These are phyloP conservation scores for Sesamia inferens DNA, from an alignment of 2,888 invertebrate genomes.

Conservation along the genomic window DNA sequence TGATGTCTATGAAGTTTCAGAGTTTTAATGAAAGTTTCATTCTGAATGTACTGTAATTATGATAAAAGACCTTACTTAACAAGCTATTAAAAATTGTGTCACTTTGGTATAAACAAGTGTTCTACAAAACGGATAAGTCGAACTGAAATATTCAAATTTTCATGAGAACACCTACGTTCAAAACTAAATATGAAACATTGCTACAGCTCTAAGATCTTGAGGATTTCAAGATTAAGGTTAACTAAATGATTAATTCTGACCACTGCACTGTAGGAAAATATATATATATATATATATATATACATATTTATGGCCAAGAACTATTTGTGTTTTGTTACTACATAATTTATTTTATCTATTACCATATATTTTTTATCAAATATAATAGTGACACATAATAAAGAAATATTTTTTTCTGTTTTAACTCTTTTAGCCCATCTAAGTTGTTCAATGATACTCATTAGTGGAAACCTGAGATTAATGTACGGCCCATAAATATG, in stretches of 20 bases:
- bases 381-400: background rate
- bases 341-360: background rate
- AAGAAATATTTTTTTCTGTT: background rate
- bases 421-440: background rate
- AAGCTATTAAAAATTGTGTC: slow-evolving; percentile 6
- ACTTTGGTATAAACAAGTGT: slow-evolving; percentile 7
- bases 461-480: background rate
- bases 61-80: background rate
- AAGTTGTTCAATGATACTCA: background rate
- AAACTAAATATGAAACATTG: slow-evolving; percentile 9
- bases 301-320: background rate
- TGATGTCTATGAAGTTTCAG: background rate
- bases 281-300: background rate
- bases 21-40: slow-evolving; percentile 17
- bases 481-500: background rate
- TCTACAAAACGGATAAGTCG: background rate
- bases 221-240: slow-evolving; percentile 16
- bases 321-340: slow-evolving; percentile 6
- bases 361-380: background rate
- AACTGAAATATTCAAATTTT: background rate
- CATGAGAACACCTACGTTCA: background rate
- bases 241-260: slow-evolving; percentile 4
- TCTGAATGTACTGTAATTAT: slow-evolving; percentile 4
- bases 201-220: slow-evolving; percentile 12
- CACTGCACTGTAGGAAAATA: slow-evolving; percentile 9